Percentiles rank a stretch among this genome's conserved stretches.
phyloP scores from a whole-genome alignment of 1,140 invertebrate species.

The Bombus consobrinus region DNA sequence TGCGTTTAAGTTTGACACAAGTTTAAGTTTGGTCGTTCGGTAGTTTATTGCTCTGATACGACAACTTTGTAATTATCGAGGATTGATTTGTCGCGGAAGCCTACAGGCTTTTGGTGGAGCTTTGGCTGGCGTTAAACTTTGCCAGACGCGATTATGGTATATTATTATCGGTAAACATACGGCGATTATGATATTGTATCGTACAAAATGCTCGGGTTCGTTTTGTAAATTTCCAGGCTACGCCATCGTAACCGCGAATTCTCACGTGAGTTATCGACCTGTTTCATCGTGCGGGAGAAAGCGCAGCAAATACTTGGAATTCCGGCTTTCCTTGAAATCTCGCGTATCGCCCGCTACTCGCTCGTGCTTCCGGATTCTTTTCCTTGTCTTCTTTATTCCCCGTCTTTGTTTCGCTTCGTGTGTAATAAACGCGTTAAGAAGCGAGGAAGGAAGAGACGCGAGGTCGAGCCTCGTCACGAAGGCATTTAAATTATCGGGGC shows the following conservation, averaged over 20 bases:
- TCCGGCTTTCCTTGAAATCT: background rate
- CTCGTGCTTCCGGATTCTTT: background rate
- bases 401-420: background rate
- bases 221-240: background rate
- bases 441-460: background rate
- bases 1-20: background rate
- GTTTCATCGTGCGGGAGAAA: background rate
- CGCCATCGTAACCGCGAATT: background rate
- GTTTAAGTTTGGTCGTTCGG: background rate
- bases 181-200: no score
- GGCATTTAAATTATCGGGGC: background rate
- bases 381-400: background rate
- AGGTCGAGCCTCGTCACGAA: background rate
- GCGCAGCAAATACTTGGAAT: background rate
- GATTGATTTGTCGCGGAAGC: background rate
- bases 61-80: background rate
- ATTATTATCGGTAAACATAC: no score
- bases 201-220: no score
- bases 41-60: background rate
- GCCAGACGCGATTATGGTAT: no score
- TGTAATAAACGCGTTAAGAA: background rate
- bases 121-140: no score
- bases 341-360: background rate
- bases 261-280: background rate
- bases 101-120: no score